Evolutionary conservation across 2,888 invertebrate species (phyloP), one percentile per base, ranked within the genome.

Genomic region (Hoplodrina blanda): DNA sequence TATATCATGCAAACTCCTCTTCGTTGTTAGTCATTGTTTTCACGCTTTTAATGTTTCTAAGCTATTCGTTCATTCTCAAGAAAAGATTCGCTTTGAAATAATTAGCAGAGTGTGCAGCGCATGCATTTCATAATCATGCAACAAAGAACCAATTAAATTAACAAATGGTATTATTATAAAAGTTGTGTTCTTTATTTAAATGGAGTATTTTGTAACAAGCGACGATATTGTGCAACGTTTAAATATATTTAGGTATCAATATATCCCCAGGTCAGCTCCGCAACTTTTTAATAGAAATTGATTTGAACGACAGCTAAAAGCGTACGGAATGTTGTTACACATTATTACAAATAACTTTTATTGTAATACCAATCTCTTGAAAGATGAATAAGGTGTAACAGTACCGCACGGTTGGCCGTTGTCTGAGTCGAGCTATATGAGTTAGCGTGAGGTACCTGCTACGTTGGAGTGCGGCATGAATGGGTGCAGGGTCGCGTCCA

Each of bases 401-500:
- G 37, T 17, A 20, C n/a, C 41, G 52, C 68, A 53, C 69, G 49
- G 37, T 54, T n/a, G 33, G 67, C 19, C 60, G 60, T 53, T 15
- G 50, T 52, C 20, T 49, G 69, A 49, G 59, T 41, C 30, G 68
- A 54, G 50, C 60, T 61, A 60, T 53, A 59, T 62, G 73, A 68
- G 69, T 66, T 20, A 66, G 81, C 73, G 75, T 71, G 83, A 81
- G 74, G 84, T 94, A 94, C 94, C 94, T 94, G 95, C 85, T 57
- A 81, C 64, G 80, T 84, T 86, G 90, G 88, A 73, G 90, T 87
- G 93, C 88, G 90, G 90, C 89, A 88, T 78, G 88, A 84, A 87
- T 59, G 91, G 88, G 81, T 85, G 92, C 86, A 90, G 92, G 84
- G 82, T 85, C 82, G 89, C 83, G 88, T 92, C 92, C 86, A 89